Conservation (phyloP, 53 echinoderm and acorn worm species). For the Temnopleurus reevesii region DNA sequence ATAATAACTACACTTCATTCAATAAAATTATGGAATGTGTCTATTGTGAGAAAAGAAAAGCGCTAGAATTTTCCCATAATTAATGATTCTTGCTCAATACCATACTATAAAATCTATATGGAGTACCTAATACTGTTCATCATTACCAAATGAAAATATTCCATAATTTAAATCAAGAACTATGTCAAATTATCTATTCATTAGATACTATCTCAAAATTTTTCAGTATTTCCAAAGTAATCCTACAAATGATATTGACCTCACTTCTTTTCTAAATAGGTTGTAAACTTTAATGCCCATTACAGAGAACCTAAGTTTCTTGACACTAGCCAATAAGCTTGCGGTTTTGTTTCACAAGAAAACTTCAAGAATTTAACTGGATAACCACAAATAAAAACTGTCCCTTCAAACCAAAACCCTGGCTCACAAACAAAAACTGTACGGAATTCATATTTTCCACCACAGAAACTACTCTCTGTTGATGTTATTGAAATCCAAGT, state of each 20-base stretch:
- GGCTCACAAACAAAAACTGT: too few species aligned
- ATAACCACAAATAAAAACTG: constrained; percentile 23
- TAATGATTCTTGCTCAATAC: not conserved
- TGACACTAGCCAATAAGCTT: not conserved
- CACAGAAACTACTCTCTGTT: not conserved
- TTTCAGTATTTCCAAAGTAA: too few species aligned
- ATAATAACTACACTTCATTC: not conserved
- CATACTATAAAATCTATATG: not conserved
- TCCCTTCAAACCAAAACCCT: constrained; percentile 5
- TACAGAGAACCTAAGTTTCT: not conserved
- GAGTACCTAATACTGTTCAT: not conserved
- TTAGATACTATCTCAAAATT: too few species aligned
- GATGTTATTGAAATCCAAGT: constrained; percentile 9
- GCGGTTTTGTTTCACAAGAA: constrained; percentile 21
- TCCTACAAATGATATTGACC: too few species aligned
- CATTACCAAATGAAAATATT: not conserved
- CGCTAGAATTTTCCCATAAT: not conserved
- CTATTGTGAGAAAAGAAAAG: too few species aligned
- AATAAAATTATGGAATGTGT: constrained; percentile 16
- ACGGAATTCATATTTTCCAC: not conserved
- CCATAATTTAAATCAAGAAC: too few species aligned
- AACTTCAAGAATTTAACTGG: not conserved
- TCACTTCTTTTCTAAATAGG: too few species aligned
- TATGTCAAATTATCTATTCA: too few species aligned
- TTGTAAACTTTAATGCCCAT: too few species aligned